Base-by-base conservation (phyloP, 2,888 invertebrate genomes). In the Mythimna albipuncta region DNA sequence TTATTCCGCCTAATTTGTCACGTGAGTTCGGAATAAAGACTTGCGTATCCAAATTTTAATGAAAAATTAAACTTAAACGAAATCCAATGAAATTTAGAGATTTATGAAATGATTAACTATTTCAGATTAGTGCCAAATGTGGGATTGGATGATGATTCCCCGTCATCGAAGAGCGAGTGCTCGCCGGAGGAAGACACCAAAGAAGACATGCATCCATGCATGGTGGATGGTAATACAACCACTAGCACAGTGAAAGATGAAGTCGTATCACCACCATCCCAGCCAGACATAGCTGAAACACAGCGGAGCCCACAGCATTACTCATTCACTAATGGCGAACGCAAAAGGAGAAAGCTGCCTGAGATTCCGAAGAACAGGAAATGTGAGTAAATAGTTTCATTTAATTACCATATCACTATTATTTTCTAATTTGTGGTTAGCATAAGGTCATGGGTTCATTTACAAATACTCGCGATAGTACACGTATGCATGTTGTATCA, bases 311-410 rank as follows among this genome's bases (percentile, higher is more conserved):
- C 94, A n/a, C 91, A 92, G 66, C 94, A 94, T 75, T 94, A 94
- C 85, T 89, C 91, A 32, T 94, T 94, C 67, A 91, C 90, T 78
- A 96, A 91, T 79, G 96, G 96, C 16, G 97, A 98, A 90, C 96
- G 98, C 81, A 97, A 98, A 89, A 96, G 99, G 87, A 97, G 99
- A 94, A 98, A 98, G 95, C 96, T 99, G 41, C 99, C 99, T 52
- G 98, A 99, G 95, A 98, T 99, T 87, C 99, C 99, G 7, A 98
- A 98, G 93, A 98, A 98, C 89, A 98, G 98, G 93, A 98, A 98
- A 97, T 97, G 98, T 98, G 93, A 97, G 97, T 93, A 80, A 9
- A 26, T 44, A 44, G 7, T 55, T 69, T 41, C 4, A 2, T 64
- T 57, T 10, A 13, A 57, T 16, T 38, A 58, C 7, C 10, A 1